Base-by-base conservation (phyloP, 2,113 vertebrate species). In the Lanius ludovicianus region DNA sequence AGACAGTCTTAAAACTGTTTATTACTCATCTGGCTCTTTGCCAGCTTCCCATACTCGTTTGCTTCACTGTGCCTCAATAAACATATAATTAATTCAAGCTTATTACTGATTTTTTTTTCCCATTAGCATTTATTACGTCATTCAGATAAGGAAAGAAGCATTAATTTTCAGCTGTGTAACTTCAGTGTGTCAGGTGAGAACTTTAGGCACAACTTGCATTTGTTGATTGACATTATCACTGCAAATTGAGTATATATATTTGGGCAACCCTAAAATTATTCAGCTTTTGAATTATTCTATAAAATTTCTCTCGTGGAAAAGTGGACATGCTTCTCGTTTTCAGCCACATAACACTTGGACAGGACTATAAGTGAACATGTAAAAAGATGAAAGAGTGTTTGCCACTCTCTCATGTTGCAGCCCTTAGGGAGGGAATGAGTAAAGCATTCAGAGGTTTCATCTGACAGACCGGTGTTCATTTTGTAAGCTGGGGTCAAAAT, bases 1-100 rank as follows among this genome's bases (percentile, higher is more conserved):
- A 96, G 91, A 97, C 78, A 96, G 90, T 95, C 87, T 97, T 96
- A 96, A 98, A 96, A 73, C 65, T 93, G 73, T 97, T 98, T 97
- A 97, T 97, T 96, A 96, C 78, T 95, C 96, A 95, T 96, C 95
- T 98, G 98, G 96, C 84, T 86, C 37, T 89, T 94, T 96, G 95
- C 97, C 97, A 98, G 18, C 49, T 97, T 97, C 93, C 87, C 37
- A 1, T 91, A 68, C 74, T 96, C 90, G 94, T 97, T 97, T 96
- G 85, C 69, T 97, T 96, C 75, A 73, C 31, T 82, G 68, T 94
- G 67, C 74, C 70, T 96, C 86, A 83, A 75, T 96, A 98, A 97
- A 81, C 91, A 89, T 96, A 85, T 93, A 95, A 98, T 98, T 98
- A 98, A 98, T 98, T 94, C 87, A 97, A 53, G 68, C 39, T 95